phyloP scores from a whole-genome alignment of 2,888 invertebrate species.

The Philaethria dido region DNA sequence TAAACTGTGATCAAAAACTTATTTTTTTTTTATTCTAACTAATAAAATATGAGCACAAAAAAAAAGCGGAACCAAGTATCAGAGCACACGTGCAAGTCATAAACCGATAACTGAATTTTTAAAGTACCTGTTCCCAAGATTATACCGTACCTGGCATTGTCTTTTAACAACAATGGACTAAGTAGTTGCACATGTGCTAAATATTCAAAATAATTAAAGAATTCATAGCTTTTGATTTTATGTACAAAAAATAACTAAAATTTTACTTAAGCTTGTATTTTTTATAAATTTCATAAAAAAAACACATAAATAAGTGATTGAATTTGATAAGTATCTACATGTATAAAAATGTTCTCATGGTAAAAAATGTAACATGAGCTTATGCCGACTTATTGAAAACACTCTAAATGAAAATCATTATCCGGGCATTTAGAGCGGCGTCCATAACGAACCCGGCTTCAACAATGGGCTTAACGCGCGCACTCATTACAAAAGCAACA shows the following conservation, averaged over 20 bases:
- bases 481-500: conserved; percentile 84
- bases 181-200: conserved; percentile 68
- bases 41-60: not conserved
- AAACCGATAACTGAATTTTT: conserved; percentile 57
- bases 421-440: conserved; percentile 78
- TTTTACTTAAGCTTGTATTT: not conserved
- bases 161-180: conserved; percentile 52
- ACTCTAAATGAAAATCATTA: conserved; percentile 83
- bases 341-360: conserved; percentile 28
- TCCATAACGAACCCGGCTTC: conserved; percentile 81
- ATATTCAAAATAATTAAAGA: conserved; percentile 42
- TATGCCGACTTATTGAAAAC: conserved; percentile 80
- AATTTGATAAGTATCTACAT: not conserved
- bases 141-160: conserved; percentile 53
- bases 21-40: not conserved
- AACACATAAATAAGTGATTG: not conserved
- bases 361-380: conserved; percentile 61
- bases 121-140: conserved; percentile 63
- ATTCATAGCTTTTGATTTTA: not conserved
- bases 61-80: conserved; percentile 53
- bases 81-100: conserved; percentile 72
- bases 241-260: not conserved
- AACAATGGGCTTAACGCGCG: conserved; percentile 83
- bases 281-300: not conserved
- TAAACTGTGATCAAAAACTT: too few species aligned